Evolutionary conservation across 2,888 invertebrate species (phyloP).

Genomic region (Physocephala rufipes): DNA sequence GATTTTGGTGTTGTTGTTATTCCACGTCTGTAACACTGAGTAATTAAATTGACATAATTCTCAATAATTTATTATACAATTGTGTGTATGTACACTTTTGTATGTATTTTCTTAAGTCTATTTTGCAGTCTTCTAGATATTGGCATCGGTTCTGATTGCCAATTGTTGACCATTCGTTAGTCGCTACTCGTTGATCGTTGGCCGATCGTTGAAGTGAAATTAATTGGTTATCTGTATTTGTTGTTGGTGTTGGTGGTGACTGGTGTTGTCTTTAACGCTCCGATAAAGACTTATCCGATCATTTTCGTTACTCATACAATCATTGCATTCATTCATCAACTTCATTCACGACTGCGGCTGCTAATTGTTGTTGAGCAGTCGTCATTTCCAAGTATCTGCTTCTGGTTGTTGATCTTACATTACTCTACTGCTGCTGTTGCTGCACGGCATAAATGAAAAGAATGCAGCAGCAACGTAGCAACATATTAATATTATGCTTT

Average conservation of each 20-base stretch:
- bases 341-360: background rate
- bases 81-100: too few relatives aligned
- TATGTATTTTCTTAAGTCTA: background rate
- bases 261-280: background rate
- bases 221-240: background rate
- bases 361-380: background rate
- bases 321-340: background rate
- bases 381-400: background rate
- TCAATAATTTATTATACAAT: constrained; percentile 28
- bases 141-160: background rate
- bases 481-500: background rate
- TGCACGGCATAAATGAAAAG: too few relatives aligned
- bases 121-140: background rate
- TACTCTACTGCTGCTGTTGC: background rate
- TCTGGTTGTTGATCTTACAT: background rate
- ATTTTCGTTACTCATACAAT: too few relatives aligned
- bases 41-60: constrained; percentile 24
- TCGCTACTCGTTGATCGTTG: too few relatives aligned
- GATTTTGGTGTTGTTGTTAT: background rate
- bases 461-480: background rate
- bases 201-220: too few relatives aligned
- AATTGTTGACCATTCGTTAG: background rate
- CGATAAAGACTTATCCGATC: background rate
- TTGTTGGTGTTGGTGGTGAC: background rate
- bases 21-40: background rate